phyloP scores from a whole-genome alignment of 2,113 vertebrate species.

The Coregonus clupeaformis region DNA sequence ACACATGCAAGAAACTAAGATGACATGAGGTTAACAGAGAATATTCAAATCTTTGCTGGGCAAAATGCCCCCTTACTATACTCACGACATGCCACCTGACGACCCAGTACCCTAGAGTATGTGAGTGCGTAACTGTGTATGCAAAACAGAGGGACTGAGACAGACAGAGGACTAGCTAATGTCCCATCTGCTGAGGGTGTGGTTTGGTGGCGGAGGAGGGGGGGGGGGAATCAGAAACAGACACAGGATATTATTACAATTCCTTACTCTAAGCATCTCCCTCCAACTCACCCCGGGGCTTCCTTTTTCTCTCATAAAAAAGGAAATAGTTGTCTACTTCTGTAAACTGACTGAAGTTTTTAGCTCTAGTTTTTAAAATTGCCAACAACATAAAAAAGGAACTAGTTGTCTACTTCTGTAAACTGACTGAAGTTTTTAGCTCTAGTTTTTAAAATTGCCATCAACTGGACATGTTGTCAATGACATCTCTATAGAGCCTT shows the following conservation, averaged over 20 bases:
- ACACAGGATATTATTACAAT: neutral
- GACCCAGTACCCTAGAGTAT: neutral
- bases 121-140: neutral
- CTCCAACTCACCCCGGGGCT: neutral
- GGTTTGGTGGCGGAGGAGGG: slow-evolving; percentile 16
- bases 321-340: neutral
- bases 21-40: too few species aligned
- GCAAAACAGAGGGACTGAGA: neutral
- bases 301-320: neutral
- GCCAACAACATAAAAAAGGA: too few species aligned
- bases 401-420: too few species aligned
- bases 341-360: neutral
- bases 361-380: too few species aligned
- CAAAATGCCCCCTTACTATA: neutral
- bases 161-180: neutral
- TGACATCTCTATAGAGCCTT: neutral
- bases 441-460: too few species aligned
- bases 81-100: neutral
- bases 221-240: slow-evolving; percentile 3
- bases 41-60: neutral
- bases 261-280: neutral
- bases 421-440: too few species aligned
- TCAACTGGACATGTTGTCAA: neutral
- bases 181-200: neutral
- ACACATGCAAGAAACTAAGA: too few species aligned